Conservation (phyloP, 2,113 vertebrate genomes). For the Corvus moneduloides region DNA sequence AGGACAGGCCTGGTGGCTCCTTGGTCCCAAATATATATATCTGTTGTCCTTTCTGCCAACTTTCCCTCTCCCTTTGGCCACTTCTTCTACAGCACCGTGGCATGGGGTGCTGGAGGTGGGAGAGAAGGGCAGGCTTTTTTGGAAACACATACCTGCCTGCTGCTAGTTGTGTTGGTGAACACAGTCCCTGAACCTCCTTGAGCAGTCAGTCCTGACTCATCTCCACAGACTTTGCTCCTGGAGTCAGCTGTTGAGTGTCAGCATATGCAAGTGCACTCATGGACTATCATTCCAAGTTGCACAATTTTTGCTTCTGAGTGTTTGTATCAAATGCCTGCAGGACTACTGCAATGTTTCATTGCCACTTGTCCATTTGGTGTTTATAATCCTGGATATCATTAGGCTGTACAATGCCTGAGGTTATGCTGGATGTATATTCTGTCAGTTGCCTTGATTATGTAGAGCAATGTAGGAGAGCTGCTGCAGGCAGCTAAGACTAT, state of each 20-base stretch:
- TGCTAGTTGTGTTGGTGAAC: neutral
- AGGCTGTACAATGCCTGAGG: neutral
- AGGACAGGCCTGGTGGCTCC: neutral
- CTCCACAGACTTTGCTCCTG: fast-evolving
- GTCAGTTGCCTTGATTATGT: neutral
- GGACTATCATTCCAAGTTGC: neutral
- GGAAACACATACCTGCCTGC: neutral
- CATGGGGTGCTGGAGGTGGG: neutral
- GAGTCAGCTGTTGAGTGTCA: neutral
- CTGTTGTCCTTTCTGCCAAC: neutral
- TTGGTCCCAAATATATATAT: neutral
- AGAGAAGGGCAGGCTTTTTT: neutral
- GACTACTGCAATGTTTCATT: neutral
- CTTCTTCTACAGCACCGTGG: neutral
- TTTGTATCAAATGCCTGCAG: neutral
- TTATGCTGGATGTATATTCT: neutral
- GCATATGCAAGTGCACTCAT: neutral
- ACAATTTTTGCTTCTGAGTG: neutral
- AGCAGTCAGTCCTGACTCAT: neutral
- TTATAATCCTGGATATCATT: neutral
- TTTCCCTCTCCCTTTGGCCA: neutral
- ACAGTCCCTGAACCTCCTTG: neutral
- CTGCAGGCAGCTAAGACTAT: neutral
- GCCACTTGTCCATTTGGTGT: neutral
- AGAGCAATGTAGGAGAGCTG: neutral